A percentile compares a stretch with the other conserved stretches of the same genome.
These are phyloP conservation scores for Onthophagus taurus DNA, from an alignment of 1,140 invertebrate genomes.

Conservation along the genomic window DNA sequence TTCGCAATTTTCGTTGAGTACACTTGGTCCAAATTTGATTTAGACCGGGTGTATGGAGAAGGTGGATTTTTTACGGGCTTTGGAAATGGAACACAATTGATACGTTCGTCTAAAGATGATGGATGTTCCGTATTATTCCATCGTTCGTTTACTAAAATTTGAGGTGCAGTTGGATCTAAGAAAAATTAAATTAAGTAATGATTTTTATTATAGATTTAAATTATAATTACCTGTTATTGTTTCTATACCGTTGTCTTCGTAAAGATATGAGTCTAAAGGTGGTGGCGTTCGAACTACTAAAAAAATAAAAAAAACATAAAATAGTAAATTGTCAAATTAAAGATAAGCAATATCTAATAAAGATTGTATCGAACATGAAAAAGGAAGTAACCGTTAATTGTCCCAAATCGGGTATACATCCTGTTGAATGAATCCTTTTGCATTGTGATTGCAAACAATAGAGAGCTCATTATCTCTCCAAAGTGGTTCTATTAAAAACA, in stretches of 20 bases:
- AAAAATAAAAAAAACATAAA: conserved; percentile 18
- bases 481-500: too few relatives aligned
- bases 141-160: too few relatives aligned
- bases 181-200: conserved; percentile 8
- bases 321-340: neutral
- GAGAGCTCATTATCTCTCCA: too few relatives aligned
- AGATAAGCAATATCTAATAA: too few relatives aligned
- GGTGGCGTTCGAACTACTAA: conserved; percentile 28
- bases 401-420: neutral
- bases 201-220: conserved; percentile 12
- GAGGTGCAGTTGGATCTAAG: conserved; percentile 28
- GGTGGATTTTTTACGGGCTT: conserved; percentile 21
- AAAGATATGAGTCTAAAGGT: conserved; percentile 24
- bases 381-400: neutral
- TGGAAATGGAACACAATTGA: conserved; percentile 26
- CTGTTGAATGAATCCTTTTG: neutral
- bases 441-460: neutral
- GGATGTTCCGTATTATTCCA: conserved; percentile 23
- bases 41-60: conserved; percentile 32
- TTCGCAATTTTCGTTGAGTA: conserved; percentile 21
- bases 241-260: conserved; percentile 20
- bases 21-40: conserved; percentile 36
- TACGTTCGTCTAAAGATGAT: conserved; percentile 31
- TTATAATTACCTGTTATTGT: conserved; percentile 23
- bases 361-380: too few relatives aligned